phyloP scores from a whole-genome alignment of 2,797 vertebrate species.

The Paratrypauchen microcephalus region DNA sequence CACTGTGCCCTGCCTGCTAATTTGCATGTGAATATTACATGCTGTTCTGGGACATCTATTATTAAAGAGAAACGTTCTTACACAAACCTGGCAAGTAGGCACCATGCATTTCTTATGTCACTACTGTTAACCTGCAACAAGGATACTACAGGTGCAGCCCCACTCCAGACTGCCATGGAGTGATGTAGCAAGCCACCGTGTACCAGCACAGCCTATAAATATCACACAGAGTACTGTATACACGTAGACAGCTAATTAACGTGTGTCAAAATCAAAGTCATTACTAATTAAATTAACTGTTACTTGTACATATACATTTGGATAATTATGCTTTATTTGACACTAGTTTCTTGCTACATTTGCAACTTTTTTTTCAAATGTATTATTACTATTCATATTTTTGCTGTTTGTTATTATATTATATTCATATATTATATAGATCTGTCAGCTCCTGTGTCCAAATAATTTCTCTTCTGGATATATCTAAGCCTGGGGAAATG shows the following conservation, averaged over 20 bases:
- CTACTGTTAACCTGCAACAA: conserved; percentile 33
- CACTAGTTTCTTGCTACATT: too few species aligned
- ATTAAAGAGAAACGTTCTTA: conserved; percentile 31
- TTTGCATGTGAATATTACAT: conserved; percentile 44
- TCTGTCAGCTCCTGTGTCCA: too few species aligned
- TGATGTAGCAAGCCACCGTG: conserved; percentile 10
- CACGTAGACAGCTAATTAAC: conserved; percentile 62
- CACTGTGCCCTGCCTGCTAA: conserved; percentile 10
- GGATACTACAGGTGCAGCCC: conserved; percentile 42
- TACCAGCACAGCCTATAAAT: conserved; percentile 42
- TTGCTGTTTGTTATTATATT: too few species aligned
- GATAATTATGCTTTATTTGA: too few species aligned
- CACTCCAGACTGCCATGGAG: conserved; percentile 29
- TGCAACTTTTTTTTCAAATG: too few species aligned
- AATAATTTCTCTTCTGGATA: not conserved
- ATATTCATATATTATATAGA: too few species aligned
- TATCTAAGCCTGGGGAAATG: not conserved
- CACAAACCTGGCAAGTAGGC: conserved; percentile 40
- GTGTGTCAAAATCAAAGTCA: conserved; percentile 8
- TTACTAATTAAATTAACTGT: too few species aligned
- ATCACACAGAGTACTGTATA: conserved; percentile 43
- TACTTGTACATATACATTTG: too few species aligned
- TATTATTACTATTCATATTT: too few species aligned
- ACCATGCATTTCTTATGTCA: conserved; percentile 37
- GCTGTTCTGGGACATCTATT: conserved; percentile 38